Evolutionary conservation across 1,140 invertebrate species (phyloP), one percentile per base, ranked within the genome.

Genomic region (Nasonia longicornis): DNA sequence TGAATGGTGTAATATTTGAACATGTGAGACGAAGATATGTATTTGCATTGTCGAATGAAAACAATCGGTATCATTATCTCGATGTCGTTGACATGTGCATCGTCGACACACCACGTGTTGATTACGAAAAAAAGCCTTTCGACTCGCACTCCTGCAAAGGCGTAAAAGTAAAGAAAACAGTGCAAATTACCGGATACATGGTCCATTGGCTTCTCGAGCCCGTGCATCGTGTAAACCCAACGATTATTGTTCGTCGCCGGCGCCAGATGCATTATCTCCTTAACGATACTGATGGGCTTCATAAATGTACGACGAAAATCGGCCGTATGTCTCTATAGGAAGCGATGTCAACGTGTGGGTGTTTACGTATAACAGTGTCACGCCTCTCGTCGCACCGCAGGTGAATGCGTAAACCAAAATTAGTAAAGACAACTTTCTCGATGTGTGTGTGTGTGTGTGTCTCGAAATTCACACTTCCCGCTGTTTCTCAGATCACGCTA

Each of bases 151-250:
- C 4, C 31, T 35, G 4, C 4, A 35, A 35, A 35, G 4, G 31
- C 31, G 31, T 35, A 35, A 35, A 35, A 29, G 3, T 29, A 29
- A 69, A 69, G 29, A 69, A n/a, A n/a, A 16, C 2, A 8, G 22
- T 35, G 1, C 10, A 48, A 16, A 63, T 84, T 88, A 88, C 87
- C 87, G 38, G 85, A 83, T 48, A 86, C 72, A 73, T 85, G 83
- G 82, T 86, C 83, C 86, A 85, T 84, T 7, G 85, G 85, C 58
- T 88, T 88, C 74, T 87, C 85, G 63, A 88, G 72, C 29, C 85
- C 86, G 63, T 88, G 84, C 86, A 88, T 86, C 4, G 84, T 77
- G 79, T 86, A 87, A n/a, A 84, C 78, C 87, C 86, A 88, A 63
- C 86, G 87, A 84, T 87, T 85, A 35, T 87, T 84, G 52, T 87